Evolutionary conservation across 2,797 vertebrate genomes (phyloP).

Genomic region (Anguilla marmorata): DNA sequence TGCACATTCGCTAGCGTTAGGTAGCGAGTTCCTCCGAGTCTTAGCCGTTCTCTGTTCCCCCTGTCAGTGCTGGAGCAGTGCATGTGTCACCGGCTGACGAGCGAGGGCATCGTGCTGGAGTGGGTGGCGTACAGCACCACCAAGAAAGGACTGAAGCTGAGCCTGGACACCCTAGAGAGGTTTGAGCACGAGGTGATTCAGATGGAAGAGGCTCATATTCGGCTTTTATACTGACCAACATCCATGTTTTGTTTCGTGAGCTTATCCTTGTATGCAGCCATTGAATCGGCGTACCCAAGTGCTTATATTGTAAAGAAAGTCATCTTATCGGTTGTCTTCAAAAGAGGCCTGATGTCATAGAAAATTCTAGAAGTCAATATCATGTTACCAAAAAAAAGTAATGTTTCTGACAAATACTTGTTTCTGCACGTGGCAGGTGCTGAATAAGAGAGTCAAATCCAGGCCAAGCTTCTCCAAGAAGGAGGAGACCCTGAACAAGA

Average conservation of each 20-base stretch:
- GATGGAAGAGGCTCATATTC: neutral
- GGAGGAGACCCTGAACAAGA: conserved; percentile 56
- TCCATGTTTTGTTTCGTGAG: neutral
- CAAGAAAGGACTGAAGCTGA: conserved; percentile 65
- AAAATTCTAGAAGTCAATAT: neutral
- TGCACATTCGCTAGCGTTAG: neutral
- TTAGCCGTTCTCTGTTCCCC: neutral
- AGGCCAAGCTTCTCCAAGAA: conserved; percentile 50
- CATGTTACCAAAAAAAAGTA: neutral
- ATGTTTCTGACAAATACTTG: neutral
- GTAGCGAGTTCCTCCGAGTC: neutral
- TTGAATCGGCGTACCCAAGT: neutral
- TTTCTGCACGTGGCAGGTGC: conserved; percentile 59
- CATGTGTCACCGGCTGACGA: conserved; percentile 67
- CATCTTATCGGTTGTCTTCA: neutral
- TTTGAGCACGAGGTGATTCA: conserved; percentile 85
- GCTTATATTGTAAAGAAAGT: neutral
- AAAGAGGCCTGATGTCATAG: neutral
- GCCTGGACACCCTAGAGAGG: conserved; percentile 63
- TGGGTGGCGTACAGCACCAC: conserved; percentile 82
- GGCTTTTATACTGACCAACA: too few relatives aligned
- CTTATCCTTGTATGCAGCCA: too few relatives aligned
- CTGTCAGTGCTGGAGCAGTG: conserved; percentile 83
- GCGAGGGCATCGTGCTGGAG: conserved; percentile 69
- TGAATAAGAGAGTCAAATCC: conserved; percentile 66